Conservation (phyloP, 2,113 vertebrate genomes). For the Rostratula benghalensis region DNA sequence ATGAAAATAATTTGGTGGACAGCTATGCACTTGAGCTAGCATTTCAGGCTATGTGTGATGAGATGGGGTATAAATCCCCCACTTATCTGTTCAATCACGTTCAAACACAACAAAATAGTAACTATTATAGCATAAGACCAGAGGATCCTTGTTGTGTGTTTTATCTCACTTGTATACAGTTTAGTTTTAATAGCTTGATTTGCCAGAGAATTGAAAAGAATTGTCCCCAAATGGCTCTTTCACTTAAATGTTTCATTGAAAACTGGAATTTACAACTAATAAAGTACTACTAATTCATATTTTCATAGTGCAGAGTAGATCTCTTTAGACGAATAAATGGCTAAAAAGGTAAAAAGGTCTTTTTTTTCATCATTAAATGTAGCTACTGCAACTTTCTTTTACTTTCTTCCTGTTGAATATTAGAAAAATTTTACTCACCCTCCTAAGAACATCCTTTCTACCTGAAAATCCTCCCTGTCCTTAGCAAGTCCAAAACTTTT, state of each 20-base stretch:
- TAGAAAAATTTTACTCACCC: not conserved
- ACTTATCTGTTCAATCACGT: not conserved
- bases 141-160: not conserved
- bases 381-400: not conserved
- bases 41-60: not conserved
- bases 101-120: not conserved
- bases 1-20: constrained; percentile 19
- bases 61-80: not conserved
- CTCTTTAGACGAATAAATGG: not conserved
- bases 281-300: not conserved
- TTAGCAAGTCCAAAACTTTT: not conserved
- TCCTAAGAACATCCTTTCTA: not conserved
- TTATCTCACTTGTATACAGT: not conserved
- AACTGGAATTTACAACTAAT: not conserved
- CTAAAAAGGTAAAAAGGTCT: too few relatives aligned
- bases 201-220: not conserved
- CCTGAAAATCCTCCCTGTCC: not conserved
- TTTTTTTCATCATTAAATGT: not conserved
- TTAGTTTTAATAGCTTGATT: not conserved
- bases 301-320: not conserved
- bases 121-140: not conserved
- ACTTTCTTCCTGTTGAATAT: not conserved
- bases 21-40: not conserved
- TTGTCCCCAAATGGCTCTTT: not conserved
- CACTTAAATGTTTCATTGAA: not conserved